Conservation (phyloP, 2,797 vertebrate species). For the Serranus cabrilla region DNA sequence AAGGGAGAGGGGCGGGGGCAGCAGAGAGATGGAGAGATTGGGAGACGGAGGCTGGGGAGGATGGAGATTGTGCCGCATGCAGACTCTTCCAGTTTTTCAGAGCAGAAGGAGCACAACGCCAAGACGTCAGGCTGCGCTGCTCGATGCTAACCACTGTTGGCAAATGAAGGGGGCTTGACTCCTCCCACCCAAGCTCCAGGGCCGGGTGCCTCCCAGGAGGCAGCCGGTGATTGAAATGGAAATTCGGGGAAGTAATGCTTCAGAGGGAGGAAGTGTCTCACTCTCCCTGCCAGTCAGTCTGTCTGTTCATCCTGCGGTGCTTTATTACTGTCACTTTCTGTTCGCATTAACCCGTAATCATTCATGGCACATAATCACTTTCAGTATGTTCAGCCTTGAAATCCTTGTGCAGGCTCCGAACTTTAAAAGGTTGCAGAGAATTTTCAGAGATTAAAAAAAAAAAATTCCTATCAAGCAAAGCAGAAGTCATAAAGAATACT, state of each 20-base stretch:
- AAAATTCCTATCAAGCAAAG: neutral
- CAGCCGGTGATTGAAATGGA: constrained; percentile 82
- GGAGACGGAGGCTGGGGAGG: constrained; percentile 10
- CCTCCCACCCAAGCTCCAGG: constrained; percentile 74
- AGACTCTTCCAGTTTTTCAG: constrained; percentile 57
- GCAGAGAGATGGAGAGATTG: constrained; percentile 11
- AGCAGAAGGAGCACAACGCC: constrained; percentile 45
- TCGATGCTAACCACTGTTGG: constrained; percentile 75
- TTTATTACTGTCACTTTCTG: constrained; percentile 69
- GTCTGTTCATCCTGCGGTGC: constrained; percentile 57
- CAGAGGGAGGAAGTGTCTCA: constrained; percentile 67
- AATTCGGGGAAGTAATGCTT: constrained; percentile 79
- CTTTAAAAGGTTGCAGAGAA: neutral
- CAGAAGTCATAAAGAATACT: neutral
- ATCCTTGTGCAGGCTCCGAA: constrained; percentile 18
- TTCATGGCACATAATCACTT: constrained; percentile 62
- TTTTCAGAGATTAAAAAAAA: constrained; percentile 6
- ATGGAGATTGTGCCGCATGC: constrained; percentile 36
- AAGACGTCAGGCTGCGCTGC: constrained; percentile 52
- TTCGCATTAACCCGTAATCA: constrained; percentile 65
- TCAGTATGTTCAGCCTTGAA: constrained; percentile 22
- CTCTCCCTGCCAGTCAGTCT: constrained; percentile 63
- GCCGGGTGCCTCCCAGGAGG: constrained; percentile 68
- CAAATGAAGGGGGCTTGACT: constrained; percentile 73
- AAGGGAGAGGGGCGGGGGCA: constrained; percentile 3